Percentiles rank a stretch among this genome's conserved stretches.
phyloP scores from a whole-genome alignment of 2,797 vertebrate species.

The Eremophila alpestris region DNA sequence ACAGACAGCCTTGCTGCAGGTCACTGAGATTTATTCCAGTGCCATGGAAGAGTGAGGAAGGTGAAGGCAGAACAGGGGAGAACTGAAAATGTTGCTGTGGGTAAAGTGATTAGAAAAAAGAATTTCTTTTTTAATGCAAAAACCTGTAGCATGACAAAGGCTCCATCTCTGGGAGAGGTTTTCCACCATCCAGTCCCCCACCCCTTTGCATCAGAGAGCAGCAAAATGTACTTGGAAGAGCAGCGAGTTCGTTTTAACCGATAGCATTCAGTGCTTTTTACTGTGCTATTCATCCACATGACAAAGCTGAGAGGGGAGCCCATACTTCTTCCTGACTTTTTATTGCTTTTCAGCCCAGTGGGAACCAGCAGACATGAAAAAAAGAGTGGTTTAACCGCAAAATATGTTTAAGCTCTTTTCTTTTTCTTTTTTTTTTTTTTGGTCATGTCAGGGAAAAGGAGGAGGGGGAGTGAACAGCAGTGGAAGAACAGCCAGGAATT shows the following conservation, averaged over 20 bases:
- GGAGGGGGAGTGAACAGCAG: neutral
- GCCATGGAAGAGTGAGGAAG: constrained; percentile 1
- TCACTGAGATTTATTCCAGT: constrained; percentile 62
- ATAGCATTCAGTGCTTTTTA: constrained; percentile 76
- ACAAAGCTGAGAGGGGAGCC: constrained; percentile 78
- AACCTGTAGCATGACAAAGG: constrained; percentile 66
- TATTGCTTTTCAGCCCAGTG: constrained; percentile 81
- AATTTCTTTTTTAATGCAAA: constrained; percentile 72
- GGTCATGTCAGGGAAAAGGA: neutral
- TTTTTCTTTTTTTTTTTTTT: neutral
- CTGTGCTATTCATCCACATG: constrained; percentile 77
- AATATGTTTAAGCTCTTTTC: constrained; percentile 65
- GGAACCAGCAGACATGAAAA: constrained; percentile 68
- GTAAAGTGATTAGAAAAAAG: constrained; percentile 64
- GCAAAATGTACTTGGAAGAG: constrained; percentile 57
- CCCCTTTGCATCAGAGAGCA: constrained; percentile 49
- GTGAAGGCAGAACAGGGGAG: neutral
- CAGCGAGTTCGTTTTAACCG: constrained; percentile 70
- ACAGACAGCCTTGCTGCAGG: constrained; percentile 28
- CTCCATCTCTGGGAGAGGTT: constrained; percentile 65
- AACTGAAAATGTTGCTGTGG: constrained; percentile 16
- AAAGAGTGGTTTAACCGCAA: constrained; percentile 50
- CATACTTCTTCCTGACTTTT: constrained; percentile 82
- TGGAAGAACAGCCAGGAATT: neutral
- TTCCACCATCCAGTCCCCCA: constrained; percentile 3